Percentiles rank a stretch among this genome's conserved stretches.
phyloP scores from a whole-genome alignment of 2,113 vertebrate genomes.

The Thunnus maccoyii region DNA sequence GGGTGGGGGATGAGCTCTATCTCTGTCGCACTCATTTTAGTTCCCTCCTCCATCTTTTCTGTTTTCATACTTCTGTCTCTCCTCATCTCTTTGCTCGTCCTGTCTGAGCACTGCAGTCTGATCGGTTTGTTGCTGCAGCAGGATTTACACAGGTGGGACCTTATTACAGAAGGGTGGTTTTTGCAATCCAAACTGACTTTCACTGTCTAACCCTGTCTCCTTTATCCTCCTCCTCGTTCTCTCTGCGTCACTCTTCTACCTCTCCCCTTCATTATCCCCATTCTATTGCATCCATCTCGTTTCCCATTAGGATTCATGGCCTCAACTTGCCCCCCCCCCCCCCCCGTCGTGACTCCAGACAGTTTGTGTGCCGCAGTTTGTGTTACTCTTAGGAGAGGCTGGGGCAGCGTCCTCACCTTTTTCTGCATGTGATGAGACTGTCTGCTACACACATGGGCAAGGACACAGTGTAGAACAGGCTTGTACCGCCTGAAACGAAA shows the following conservation, averaged over 20 bases:
- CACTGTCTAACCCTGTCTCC: background rate
- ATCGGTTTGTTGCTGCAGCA: conserved; percentile 63
- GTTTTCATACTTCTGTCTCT: conserved; percentile 20
- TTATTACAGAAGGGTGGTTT: conserved; percentile 27
- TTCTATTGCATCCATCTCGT: background rate
- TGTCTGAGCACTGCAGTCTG: conserved; percentile 55
- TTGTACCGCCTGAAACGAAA: background rate
- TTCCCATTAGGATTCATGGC: conserved; percentile 21
- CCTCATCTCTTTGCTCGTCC: background rate
- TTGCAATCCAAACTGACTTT: conserved; percentile 3
- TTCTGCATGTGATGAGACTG: conserved; percentile 14
- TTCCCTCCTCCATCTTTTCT: conserved; percentile 14
- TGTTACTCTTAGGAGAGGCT: conserved; percentile 9
- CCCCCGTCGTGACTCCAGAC: conserved; percentile 36
- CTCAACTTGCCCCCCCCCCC: background rate
- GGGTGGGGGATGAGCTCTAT: background rate
- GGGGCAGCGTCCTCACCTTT: conserved; percentile 9
- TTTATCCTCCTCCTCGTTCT: background rate
- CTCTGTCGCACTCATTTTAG: conserved; percentile 28
- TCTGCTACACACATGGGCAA: conserved; percentile 7
- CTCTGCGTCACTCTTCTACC: background rate
- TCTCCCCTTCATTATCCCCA: background rate
- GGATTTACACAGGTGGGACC: conserved; percentile 45
- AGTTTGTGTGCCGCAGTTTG: conserved; percentile 22
- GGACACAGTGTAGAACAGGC: conserved; percentile 30